Percentiles rank a stretch among this genome's conserved stretches.
Evolutionary conservation across 1,140 invertebrate species (phyloP).

Genomic region (Anastrepha ludens): DNA sequence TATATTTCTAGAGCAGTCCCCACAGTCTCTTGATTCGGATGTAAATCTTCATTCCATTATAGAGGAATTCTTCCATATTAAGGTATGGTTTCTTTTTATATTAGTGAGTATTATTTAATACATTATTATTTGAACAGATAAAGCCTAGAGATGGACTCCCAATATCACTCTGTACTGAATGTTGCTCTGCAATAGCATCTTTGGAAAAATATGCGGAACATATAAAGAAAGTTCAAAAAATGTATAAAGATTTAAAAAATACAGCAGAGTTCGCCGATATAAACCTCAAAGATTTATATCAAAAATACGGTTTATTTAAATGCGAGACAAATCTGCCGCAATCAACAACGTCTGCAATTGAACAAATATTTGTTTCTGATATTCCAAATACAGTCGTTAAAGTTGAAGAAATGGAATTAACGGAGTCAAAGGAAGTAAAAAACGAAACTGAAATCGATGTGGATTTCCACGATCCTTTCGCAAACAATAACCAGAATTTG

Average conservation of each 20-base stretch:
- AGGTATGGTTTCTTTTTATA: neutral
- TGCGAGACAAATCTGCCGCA: neutral
- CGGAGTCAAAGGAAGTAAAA: neutral
- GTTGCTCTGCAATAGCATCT: neutral
- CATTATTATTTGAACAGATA: neutral
- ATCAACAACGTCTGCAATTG: neutral
- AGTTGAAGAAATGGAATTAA: neutral
- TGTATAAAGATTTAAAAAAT: neutral
- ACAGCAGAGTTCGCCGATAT: neutral
- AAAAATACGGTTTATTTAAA: neutral
- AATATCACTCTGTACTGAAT: neutral
- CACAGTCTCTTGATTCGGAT: neutral
- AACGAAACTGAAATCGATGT: no score
- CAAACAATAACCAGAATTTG: no score
- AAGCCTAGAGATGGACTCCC: neutral
- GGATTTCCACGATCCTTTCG: no score
- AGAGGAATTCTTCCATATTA: neutral
- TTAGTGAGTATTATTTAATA: neutral
- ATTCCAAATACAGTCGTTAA: neutral
- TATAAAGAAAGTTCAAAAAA: neutral
- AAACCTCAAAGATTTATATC: neutral
- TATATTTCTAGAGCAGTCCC: neutral
- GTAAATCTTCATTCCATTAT: neutral
- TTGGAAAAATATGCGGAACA: neutral
- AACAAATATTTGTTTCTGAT: neutral